Evolutionary conservation across 2,113 vertebrate genomes (phyloP).

Genomic region (Buteo buteo): DNA sequence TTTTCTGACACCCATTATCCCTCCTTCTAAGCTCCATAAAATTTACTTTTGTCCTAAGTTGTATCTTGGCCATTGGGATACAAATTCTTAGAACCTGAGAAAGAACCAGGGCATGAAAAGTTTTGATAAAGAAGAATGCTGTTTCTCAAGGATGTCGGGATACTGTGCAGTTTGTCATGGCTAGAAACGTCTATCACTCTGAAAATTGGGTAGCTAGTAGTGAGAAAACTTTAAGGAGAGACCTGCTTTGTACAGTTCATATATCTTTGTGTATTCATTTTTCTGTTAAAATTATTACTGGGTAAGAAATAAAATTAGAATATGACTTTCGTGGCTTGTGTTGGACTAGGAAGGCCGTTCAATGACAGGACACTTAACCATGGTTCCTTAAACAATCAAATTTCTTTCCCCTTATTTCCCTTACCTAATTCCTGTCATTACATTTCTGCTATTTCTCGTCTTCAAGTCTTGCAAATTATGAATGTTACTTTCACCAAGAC

Average conservation of each 20-base stretch:
- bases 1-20: not conserved
- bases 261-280: not conserved
- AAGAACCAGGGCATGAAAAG: not conserved
- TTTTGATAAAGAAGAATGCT: not conserved
- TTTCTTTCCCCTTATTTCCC: not conserved
- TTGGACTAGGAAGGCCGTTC: not conserved
- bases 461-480: not conserved
- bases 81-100: not conserved
- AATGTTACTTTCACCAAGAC: not conserved
- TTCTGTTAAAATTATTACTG: not conserved
- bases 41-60: not conserved
- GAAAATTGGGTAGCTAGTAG: not conserved
- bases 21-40: not conserved
- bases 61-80: not conserved
- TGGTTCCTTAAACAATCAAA: not conserved
- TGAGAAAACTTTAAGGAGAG: not conserved
- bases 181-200: not conserved
- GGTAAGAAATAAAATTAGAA: not conserved
- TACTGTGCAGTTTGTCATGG: not conserved
- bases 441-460: not conserved
- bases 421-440: not conserved
- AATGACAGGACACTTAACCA: not conserved
- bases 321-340: not conserved
- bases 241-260: not conserved
- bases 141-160: not conserved